Base-by-base conservation (phyloP, 2,113 vertebrate genomes). In the Propithecus coquereli region DNA sequence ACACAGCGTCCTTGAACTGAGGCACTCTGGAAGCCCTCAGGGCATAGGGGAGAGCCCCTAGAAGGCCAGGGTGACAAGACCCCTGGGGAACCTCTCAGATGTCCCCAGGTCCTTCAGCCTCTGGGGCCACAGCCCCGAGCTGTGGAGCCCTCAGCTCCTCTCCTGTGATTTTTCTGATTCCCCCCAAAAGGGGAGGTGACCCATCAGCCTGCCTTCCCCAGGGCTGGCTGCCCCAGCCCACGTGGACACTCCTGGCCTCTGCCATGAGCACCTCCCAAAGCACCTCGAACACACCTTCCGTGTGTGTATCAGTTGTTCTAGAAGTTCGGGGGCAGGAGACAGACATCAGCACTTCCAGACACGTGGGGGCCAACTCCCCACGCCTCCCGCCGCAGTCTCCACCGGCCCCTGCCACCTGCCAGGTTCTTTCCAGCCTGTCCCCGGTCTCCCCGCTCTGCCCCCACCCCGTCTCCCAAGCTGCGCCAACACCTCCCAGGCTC, bases 161-260 rank as follows among this genome's bases (percentile, higher is more conserved):
- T 32, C 73, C 52, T 32, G 18, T 22, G 61, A 52, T 11, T 43
- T 90, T 63, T 81, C 73, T 25, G 45, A 66, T 83, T 45, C 10
- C 10, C 16, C 63, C 76, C 12, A 54, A 22, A 66, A 66, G 61
- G 18, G n/a, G 17, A 82, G 8, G 27, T 6, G 25, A 25, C 1
- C 7, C 37, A 12, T 25, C 50, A 77, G 9, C 27, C 27, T 8
- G 34, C 40, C 68, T 32, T 16, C 82, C 8, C 23, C 20, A 18
- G 45, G 77, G 27, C 23, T 3, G 0, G 25, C 32, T 23, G 54
- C 27, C 66, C 43, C 17, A 0, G 34, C 23, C 40, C 47, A 1
- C 1, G 0, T 0, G 16, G 71, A 20, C 52, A 37, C 34, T 10
- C 47, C 20, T 11, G 18, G 65, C 50, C 1, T 1, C 70, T 22